Base-by-base conservation (phyloP, 1,140 invertebrate species). In the Dryas iulia region DNA sequence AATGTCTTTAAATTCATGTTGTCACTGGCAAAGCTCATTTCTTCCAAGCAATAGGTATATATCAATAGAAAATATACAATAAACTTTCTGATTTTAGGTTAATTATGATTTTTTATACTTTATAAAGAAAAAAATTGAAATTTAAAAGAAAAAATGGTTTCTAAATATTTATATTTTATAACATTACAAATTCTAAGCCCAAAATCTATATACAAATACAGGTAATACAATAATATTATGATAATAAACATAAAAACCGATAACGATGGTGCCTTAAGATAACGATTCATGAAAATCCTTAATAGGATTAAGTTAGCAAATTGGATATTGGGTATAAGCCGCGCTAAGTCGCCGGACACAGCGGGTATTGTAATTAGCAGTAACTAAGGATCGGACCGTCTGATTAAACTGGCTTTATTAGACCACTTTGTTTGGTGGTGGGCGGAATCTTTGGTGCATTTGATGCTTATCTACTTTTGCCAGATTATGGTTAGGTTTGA, bases 331-430 rank as follows among this genome's bases (percentile, higher is more conserved):
- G 80, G 69, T 71, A 80, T 83, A 86, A 86, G 78, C 86, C 78
- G 59, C 74, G 68, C 54, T 83, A 87, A 84, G 79, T 84, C 82
- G 67, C 74, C 71, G 81, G 86, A 87, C 84, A 79, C 73, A 79
- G 74, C 77, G 79, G 85, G 79, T 81, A 83, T 78, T 75, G 81
- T 90, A 87, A 90, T 90, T 87, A 90, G 82, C 79, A 87, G 87
- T 84, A 86, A 86, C 79, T 83, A 84, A 86, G 78, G 83, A 84
- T 75, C 68, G 71, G 69, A 57, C 71, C 72, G 72, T 59, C 79
- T 82, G 81, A 86, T 86, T 86, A 86, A 85, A 82, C 77, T 78
- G 81, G 79, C 76, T 86, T 82, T 84, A 79, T 77, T 78, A 54
- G 66, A 71, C 58, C 73, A 74, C 71, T 81, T 76, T 67, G 66